phyloP scores from a whole-genome alignment of 2,113 vertebrate genomes.

The Astatoreochromis straeleni region DNA sequence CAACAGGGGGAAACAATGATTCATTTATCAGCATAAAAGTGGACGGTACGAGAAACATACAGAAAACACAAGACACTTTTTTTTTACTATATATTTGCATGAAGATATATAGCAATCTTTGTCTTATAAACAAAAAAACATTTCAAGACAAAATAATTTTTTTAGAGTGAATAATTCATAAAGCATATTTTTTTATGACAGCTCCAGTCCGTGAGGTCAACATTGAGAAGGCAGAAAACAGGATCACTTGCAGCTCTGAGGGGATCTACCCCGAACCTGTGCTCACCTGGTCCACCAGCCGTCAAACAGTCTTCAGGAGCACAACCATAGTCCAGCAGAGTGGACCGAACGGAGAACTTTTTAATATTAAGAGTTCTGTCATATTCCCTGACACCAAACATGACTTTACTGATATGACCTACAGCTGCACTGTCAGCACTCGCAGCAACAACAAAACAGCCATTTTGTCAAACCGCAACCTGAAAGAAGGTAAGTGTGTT shows the following conservation, averaged over 20 bases:
- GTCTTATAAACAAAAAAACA: neutral
- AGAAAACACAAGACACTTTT: neutral
- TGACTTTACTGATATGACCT: neutral
- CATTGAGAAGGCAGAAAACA: neutral
- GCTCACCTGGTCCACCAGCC: constrained; percentile 41
- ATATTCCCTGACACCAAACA: neutral
- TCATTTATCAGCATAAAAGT: neutral
- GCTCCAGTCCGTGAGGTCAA: constrained; percentile 34
- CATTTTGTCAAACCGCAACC: neutral
- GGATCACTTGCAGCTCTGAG: constrained; percentile 43
- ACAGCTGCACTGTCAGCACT: neutral
- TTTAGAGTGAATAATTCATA: neutral
- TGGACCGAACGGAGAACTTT: neutral
- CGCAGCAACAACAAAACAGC: neutral
- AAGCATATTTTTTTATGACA: neutral
- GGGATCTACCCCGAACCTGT: constrained; percentile 39
- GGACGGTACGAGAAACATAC: neutral
- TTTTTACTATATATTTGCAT: neutral
- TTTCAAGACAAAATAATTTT: neutral
- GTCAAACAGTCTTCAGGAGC: neutral
- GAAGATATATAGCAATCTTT: neutral
- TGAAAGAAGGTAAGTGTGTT: neutral
- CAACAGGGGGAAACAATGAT: neutral
- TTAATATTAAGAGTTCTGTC: neutral
- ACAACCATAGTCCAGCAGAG: neutral